Percentiles rank a stretch among this genome's conserved stretches.
Conservation (phyloP, 2,888 invertebrate species). For the Villa cingulata region DNA sequence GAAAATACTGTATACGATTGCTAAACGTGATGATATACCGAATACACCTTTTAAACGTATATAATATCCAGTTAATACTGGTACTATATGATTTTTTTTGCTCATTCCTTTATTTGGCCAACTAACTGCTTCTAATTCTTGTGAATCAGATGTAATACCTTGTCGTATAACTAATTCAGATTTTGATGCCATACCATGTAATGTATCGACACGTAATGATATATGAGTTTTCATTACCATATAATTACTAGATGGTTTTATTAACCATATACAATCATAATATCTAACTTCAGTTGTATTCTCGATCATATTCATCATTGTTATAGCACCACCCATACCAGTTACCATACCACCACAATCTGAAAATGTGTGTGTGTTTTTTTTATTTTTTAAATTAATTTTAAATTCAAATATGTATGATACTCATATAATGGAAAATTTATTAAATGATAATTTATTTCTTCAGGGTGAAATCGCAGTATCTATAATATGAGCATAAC, state of each 20-base stretch:
- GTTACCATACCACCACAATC: conserved; percentile 60
- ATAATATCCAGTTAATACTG: conserved; percentile 52
- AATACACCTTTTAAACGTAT: conserved; percentile 53
- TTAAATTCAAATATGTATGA: too few species aligned
- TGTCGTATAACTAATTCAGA: conserved; percentile 50
- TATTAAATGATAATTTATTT: too few species aligned
- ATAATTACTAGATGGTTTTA: conserved; percentile 49
- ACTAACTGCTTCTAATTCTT: conserved; percentile 43
- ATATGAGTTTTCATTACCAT: conserved; percentile 53
- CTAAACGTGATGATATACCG: conserved; percentile 46
- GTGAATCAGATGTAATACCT: conserved; percentile 51
- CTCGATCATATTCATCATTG: conserved; percentile 60
- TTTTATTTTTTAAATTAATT: too few species aligned
- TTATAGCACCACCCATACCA: conserved; percentile 56
- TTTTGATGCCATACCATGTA: conserved; percentile 46
- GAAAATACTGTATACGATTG: conserved; percentile 56
- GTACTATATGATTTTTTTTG: conserved; percentile 45
- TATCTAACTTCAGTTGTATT: conserved; percentile 41
- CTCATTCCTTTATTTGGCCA: conserved; percentile 39
- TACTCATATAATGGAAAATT: too few species aligned
- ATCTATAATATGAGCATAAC: too few species aligned
- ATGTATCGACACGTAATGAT: conserved; percentile 45
- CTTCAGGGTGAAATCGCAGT: too few species aligned
- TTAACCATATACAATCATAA: conserved; percentile 59
- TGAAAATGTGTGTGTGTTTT: conserved; percentile 19